phyloP scores from a whole-genome alignment of 2,797 vertebrate genomes.

The Rhabdomys pumilio region DNA sequence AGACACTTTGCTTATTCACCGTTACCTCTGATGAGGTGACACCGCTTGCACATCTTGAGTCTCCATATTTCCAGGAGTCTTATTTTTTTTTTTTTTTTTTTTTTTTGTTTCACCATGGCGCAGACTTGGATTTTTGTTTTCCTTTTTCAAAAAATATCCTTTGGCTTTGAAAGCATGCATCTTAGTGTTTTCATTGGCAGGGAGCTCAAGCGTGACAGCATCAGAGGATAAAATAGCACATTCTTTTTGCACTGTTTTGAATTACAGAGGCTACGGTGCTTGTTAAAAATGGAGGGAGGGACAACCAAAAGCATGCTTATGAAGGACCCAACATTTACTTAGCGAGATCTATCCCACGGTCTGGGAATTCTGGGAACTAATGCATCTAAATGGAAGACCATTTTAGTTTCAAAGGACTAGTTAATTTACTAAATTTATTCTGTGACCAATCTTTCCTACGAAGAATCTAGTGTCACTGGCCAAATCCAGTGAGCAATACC shows the following conservation, averaged over 20 bases:
- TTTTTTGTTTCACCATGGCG: slow-evolving; percentile 14
- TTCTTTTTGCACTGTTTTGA: slow-evolving; percentile 73
- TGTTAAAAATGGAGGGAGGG: slow-evolving; percentile 63
- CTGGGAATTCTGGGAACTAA: slow-evolving; percentile 44
- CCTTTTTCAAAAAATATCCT: slow-evolving; percentile 65
- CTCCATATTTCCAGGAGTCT: slow-evolving; percentile 43
- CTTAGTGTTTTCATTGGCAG: slow-evolving; percentile 70
- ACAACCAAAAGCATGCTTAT: background rate
- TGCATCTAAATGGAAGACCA: slow-evolving; percentile 43
- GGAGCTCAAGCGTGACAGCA: slow-evolving; percentile 62
- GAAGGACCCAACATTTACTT: slow-evolving; percentile 15
- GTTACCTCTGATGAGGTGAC: slow-evolving; percentile 8
- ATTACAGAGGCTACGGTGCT: slow-evolving; percentile 46
- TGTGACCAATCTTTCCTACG: slow-evolving; percentile 47
- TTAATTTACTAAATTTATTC: slow-evolving; percentile 61
- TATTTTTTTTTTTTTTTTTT: too few relatives aligned
- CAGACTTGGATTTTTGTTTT: slow-evolving; percentile 57
- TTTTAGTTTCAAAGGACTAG: slow-evolving; percentile 65
- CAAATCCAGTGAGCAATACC: background rate
- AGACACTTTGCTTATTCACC: background rate
- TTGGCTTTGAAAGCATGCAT: slow-evolving; percentile 68
- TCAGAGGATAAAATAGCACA: slow-evolving; percentile 67
- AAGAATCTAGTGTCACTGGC: background rate
- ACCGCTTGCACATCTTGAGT: background rate
- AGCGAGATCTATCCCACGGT: slow-evolving; percentile 45